Conservation (phyloP, 2,888 invertebrate species). For the Acanthosepion pharaonis region DNA sequence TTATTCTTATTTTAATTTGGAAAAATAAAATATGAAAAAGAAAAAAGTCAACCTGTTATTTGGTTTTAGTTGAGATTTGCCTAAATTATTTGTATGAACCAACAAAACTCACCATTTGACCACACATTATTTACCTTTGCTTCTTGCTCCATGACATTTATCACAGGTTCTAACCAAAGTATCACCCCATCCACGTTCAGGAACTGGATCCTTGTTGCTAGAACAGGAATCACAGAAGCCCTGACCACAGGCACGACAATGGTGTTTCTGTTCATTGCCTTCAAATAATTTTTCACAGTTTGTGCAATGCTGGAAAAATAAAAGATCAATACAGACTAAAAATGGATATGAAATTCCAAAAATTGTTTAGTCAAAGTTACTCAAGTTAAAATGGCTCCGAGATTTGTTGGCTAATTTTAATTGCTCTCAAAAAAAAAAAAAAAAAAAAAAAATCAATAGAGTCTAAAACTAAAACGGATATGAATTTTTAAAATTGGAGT, state of each 20-base stretch:
- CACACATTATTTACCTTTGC: background rate
- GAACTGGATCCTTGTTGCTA: constrained; percentile 81
- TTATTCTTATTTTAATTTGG: no score
- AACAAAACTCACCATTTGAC: background rate
- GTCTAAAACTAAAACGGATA: no score
- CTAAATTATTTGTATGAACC: no score
- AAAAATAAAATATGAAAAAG: no score
- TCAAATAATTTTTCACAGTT: constrained; percentile 77
- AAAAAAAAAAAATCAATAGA: no score
- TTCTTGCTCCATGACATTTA: constrained; percentile 76
- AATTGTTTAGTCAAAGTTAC: background rate
- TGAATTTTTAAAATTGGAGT: no score
- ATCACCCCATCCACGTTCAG: constrained; percentile 82
- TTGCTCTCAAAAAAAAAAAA: no score
- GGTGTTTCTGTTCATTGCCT: constrained; percentile 74
- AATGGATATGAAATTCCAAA: background rate
- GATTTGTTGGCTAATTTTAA: no score
- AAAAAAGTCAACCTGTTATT: no score
- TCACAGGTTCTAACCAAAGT: constrained; percentile 84
- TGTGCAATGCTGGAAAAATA: constrained; percentile 78
- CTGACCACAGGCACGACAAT: constrained; percentile 86
- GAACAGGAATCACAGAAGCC: constrained; percentile 86
- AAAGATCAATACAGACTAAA: background rate
- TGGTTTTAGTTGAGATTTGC: no score
- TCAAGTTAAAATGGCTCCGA: background rate